A percentile compares a stretch with the other conserved stretches of the same genome.
Evolutionary conservation across 2,888 invertebrate genomes (phyloP).

Genomic region (Oxycera nigricornis): DNA sequence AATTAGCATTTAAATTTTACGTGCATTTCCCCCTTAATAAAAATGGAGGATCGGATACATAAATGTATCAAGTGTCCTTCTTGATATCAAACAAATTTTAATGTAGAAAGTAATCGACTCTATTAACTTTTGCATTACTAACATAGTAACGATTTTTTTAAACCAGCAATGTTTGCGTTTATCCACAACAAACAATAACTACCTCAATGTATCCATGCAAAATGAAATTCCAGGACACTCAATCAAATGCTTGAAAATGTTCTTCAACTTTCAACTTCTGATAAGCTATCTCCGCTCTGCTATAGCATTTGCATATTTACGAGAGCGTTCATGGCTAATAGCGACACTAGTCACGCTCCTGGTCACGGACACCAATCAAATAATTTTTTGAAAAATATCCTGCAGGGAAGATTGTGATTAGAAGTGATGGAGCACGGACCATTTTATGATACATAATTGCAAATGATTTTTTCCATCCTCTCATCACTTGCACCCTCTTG

Average conservation of each 20-base stretch:
- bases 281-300: conserved; percentile 14
- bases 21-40: no score
- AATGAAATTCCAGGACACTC: not conserved
- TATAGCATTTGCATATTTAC: conserved; percentile 34
- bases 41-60: no score
- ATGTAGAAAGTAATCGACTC: no score
- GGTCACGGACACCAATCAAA: conserved; percentile 33
- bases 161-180: no score
- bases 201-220: no score
- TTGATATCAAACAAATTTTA: no score
- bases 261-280: conserved; percentile 3
- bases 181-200: no score
- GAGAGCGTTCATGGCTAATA: conserved; percentile 6
- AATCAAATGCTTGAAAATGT: conserved; percentile 3
- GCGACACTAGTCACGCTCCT: conserved; percentile 3
- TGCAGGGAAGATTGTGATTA: conserved; percentile 30
- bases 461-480: conserved; percentile 28
- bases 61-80: no score
- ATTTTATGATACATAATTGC: conserved; percentile 33
- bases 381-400: conserved; percentile 22
- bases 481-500: not conserved
- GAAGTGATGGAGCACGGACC: conserved; percentile 35
- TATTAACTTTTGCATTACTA: no score
- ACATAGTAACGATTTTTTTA: no score
- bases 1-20: no score